Percentiles rank a stretch among this genome's conserved stretches.
phyloP scores from a whole-genome alignment of 2,888 invertebrate species.

The Hirtodrosophila alboralis region DNA sequence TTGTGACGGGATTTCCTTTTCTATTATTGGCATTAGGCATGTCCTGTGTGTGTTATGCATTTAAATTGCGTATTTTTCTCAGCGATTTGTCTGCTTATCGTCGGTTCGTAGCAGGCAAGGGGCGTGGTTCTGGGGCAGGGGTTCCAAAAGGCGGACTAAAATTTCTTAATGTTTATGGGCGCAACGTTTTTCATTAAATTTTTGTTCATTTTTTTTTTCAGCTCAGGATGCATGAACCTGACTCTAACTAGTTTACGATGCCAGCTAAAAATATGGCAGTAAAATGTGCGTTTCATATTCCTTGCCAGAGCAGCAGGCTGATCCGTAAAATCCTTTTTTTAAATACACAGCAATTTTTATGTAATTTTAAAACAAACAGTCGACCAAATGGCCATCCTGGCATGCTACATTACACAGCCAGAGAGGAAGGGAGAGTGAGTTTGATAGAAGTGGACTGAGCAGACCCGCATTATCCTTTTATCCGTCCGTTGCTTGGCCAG shows the following conservation, averaged over 20 bases:
- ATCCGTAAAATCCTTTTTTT: slow-evolving; percentile 61
- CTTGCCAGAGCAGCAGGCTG: slow-evolving; percentile 12
- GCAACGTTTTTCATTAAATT: slow-evolving; percentile 81
- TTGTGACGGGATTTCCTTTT: slow-evolving; percentile 84
- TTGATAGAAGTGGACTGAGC: slow-evolving; percentile 5
- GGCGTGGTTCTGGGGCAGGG: slow-evolving; percentile 14
- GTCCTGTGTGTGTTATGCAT: slow-evolving; percentile 85
- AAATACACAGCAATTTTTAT: slow-evolving; percentile 71
- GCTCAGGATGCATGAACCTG: slow-evolving; percentile 49
- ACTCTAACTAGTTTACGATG: slow-evolving; percentile 77
- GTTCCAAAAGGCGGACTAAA: slow-evolving; percentile 49
- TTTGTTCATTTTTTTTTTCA: slow-evolving; percentile 28
- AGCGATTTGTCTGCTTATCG: slow-evolving; percentile 84
- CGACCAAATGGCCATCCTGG: slow-evolving; percentile 28
- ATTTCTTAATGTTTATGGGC: slow-evolving; percentile 77
- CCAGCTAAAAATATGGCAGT: slow-evolving; percentile 65
- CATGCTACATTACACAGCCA: slow-evolving; percentile 68
- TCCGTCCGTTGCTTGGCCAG: slow-evolving; percentile 67
- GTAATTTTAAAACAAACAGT: slow-evolving; percentile 78
- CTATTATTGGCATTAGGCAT: slow-evolving; percentile 85
- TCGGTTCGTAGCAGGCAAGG: slow-evolving; percentile 44
- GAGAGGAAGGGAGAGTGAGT: slow-evolving; percentile 5
- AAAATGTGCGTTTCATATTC: slow-evolving; percentile 72
- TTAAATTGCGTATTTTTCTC: slow-evolving; percentile 85
- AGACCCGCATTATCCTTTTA: slow-evolving; percentile 81